phyloP scores from a whole-genome alignment of 2,113 vertebrate genomes.

The Rhagologus leucostigma region DNA sequence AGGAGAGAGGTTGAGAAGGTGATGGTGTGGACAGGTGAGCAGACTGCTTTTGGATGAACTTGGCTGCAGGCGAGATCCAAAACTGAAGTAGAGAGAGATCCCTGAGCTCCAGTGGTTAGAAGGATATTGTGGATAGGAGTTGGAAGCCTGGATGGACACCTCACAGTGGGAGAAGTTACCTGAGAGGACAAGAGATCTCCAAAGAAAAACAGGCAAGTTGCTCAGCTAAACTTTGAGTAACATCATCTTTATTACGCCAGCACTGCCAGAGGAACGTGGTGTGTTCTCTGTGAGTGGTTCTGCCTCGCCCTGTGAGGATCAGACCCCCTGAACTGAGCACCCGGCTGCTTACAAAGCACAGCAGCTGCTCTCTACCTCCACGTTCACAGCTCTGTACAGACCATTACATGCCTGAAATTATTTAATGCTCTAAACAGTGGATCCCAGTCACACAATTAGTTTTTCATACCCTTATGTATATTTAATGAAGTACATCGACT shows the following conservation, averaged over 20 bases:
- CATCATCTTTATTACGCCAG: too few species aligned
- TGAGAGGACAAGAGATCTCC: neutral
- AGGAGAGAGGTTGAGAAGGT: neutral
- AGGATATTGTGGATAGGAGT: neutral
- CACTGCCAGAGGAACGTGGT: neutral
- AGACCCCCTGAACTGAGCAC: neutral
- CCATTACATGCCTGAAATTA: fast-evolving
- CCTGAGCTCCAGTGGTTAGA: neutral
- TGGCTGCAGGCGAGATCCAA: neutral
- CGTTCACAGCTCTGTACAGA: neutral
- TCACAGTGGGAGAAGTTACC: neutral
- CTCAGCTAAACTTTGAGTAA: neutral
- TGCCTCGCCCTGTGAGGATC: neutral
- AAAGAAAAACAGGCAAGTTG: neutral
- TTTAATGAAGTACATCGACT: neutral
- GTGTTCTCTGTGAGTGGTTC: neutral
- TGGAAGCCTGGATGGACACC: neutral
- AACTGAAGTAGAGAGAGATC: neutral
- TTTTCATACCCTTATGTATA: neutral
- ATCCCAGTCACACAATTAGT: neutral
- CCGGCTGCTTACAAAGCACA: neutral
- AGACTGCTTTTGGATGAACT: neutral
- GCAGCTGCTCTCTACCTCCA: neutral
- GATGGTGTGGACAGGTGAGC: neutral
- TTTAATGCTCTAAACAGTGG: neutral